Conservation (phyloP, 30 jellyfish, hydroid and myxozoan species). For the Phacellophora camtschatica region DNA sequence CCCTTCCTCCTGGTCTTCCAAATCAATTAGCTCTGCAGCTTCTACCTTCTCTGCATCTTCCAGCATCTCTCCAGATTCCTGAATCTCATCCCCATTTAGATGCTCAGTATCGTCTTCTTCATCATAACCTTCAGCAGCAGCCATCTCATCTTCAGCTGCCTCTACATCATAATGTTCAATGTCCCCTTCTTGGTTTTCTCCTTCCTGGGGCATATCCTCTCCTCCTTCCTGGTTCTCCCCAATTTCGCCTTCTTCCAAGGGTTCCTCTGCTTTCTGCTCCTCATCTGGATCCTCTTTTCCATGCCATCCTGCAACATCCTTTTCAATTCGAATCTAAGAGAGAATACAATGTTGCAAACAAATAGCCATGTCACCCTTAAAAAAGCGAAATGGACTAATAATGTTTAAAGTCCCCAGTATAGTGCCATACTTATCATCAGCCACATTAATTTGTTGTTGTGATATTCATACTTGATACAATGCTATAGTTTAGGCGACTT, state of each 20-base stretch:
- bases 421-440: neutral
- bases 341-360: neutral
- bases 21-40: neutral
- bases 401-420: too few species aligned
- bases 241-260: slow-evolving; percentile 20
- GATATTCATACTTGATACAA: neutral
- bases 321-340: slow-evolving; percentile 49
- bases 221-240: slow-evolving; percentile 11
- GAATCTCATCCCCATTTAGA: neutral
- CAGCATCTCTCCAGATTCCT: neutral
- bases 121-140: neutral
- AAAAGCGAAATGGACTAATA: too few species aligned
- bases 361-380: neutral
- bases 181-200: slow-evolving; percentile 28
- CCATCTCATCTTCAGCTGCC: slow-evolving; percentile 5
- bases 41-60: neutral
- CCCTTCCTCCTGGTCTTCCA: neutral
- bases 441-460: neutral
- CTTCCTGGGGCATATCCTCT: slow-evolving; percentile 35
- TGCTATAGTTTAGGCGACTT: too few species aligned
- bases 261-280: neutral
- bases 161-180: slow-evolving; percentile 31
- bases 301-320: slow-evolving; percentile 17
- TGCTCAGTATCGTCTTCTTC: slow-evolving; percentile 9
- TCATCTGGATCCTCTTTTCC: neutral